Conservation (phyloP, 2,888 invertebrate genomes). For the Hypolimnas misippus region DNA sequence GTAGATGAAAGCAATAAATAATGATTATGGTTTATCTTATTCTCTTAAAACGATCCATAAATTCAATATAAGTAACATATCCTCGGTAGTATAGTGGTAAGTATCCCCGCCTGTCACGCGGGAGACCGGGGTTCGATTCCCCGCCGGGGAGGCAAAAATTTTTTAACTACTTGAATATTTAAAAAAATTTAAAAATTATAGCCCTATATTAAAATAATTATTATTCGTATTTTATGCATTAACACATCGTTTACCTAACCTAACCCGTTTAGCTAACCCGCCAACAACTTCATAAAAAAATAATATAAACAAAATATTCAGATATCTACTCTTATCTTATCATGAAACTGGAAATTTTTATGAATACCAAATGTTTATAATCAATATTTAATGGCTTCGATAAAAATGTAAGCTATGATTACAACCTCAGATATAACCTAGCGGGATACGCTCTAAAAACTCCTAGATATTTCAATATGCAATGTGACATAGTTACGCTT, state of each 20-base stretch:
- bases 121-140: constrained; percentile 85
- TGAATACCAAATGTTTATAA: too few relatives aligned
- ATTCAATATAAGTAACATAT: constrained; percentile 34
- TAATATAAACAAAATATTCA: too few relatives aligned
- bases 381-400: not conserved
- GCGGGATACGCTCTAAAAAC: constrained; percentile 22
- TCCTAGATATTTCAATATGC: constrained; percentile 19
- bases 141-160: constrained; percentile 67
- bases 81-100: constrained; percentile 84
- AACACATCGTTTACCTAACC: too few relatives aligned
- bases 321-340: too few relatives aligned
- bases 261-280: too few relatives aligned
- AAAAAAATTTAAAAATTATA: too few relatives aligned
- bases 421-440: constrained; percentile 19
- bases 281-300: too few relatives aligned
- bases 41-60: not conserved
- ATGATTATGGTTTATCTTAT: not conserved
- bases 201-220: too few relatives aligned
- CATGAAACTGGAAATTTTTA: too few relatives aligned
- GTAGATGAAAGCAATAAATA: too few relatives aligned
- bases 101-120: constrained; percentile 85
- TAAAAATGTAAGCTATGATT: not conserved
- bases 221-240: too few relatives aligned
- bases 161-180: not conserved
- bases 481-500: constrained; percentile 27